Evolutionary conservation across 2,797 vertebrate species (phyloP).

Genomic region (Ammospiza maritima): DNA sequence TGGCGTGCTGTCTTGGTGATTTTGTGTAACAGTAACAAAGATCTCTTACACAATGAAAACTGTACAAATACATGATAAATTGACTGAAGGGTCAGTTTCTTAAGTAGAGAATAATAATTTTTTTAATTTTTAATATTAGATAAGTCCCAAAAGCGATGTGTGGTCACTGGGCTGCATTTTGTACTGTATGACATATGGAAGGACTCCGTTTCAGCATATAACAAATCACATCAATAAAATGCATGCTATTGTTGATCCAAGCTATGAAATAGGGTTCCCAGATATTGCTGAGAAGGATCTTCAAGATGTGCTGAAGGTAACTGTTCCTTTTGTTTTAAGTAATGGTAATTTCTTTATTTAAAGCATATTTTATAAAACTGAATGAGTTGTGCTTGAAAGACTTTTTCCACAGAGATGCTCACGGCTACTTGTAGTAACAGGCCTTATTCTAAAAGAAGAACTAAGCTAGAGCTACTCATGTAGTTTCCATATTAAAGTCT

Average conservation of each 20-base stretch:
- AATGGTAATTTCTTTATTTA: neutral
- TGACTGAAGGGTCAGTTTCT: neutral
- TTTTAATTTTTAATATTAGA: conserved; percentile 73
- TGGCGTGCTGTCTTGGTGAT: neutral
- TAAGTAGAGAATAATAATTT: neutral
- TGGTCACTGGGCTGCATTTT: conserved; percentile 98
- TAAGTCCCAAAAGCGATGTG: conserved; percentile 95
- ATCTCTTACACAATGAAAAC: neutral
- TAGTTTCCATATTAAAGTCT: neutral
- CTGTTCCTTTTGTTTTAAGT: neutral
- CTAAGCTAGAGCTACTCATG: neutral
- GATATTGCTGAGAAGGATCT: conserved; percentile 93
- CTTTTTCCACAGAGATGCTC: neutral
- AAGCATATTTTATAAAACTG: neutral
- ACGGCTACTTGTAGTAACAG: neutral
- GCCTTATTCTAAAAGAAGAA: neutral
- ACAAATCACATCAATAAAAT: conserved; percentile 93
- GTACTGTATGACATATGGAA: conserved; percentile 96
- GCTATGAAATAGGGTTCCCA: conserved; percentile 89
- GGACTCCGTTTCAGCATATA: conserved; percentile 96
- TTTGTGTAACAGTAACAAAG: neutral
- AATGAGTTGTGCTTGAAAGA: neutral
- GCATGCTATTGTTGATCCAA: conserved; percentile 92
- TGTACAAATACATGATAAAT: neutral
- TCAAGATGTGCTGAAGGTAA: conserved; percentile 92